phyloP scores from a whole-genome alignment of 2,113 vertebrate species.

The Gymnorhina tibicen region DNA sequence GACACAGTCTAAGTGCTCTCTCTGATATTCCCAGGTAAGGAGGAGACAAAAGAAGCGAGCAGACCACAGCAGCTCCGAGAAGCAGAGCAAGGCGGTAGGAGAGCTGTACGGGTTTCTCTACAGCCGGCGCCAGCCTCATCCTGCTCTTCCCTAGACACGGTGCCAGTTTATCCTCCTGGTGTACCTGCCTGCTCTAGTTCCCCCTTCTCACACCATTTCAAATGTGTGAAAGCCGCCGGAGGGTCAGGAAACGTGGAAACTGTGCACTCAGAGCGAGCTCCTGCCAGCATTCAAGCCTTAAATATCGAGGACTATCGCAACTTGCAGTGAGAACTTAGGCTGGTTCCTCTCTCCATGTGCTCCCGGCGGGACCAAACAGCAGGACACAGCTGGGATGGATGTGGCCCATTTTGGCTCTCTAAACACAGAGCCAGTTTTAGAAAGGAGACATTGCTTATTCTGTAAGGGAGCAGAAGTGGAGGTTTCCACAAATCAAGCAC shows the following conservation, averaged over 20 bases:
- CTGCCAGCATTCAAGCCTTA: background rate
- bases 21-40: background rate
- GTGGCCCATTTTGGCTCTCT: background rate
- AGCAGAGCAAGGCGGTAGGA: background rate
- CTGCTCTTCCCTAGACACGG: background rate
- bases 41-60: background rate
- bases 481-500: background rate
- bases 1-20: background rate
- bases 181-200: background rate
- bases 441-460: background rate
- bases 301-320: background rate
- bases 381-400: too few species aligned
- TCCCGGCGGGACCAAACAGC: accelerated
- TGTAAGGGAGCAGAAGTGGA: background rate
- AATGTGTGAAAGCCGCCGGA: background rate
- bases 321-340: background rate
- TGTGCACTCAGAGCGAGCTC: too few species aligned
- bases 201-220: background rate
- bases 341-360: background rate
- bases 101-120: background rate
- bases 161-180: background rate
- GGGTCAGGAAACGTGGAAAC: background rate
- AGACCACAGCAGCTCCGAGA: background rate
- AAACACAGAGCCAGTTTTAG: background rate
- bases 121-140: background rate